Evolutionary conservation across 2,888 invertebrate species (phyloP).

Genomic region (Pollenia angustigena): DNA sequence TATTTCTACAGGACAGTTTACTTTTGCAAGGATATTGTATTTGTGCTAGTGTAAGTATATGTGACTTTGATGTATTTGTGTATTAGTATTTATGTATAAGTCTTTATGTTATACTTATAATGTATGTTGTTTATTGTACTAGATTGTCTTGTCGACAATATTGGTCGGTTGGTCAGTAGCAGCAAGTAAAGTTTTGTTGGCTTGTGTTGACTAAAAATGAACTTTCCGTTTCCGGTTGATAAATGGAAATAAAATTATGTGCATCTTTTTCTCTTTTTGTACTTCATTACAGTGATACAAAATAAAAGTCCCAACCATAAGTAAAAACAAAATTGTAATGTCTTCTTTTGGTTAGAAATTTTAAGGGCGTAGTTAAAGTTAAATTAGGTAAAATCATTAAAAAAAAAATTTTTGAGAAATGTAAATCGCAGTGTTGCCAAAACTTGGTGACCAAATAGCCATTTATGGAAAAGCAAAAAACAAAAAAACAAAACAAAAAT

Average conservation of each 20-base stretch:
- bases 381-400: no score
- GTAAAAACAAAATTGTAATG: slow-evolving; percentile 47
- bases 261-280: slow-evolving; percentile 41
- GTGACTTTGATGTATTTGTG: neutral
- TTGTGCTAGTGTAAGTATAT: neutral
- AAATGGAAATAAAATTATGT: slow-evolving; percentile 71
- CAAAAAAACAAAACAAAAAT: no score
- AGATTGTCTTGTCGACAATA: slow-evolving; percentile 51
- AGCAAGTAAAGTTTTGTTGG: slow-evolving; percentile 26
- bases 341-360: neutral
- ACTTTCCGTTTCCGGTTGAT: slow-evolving; percentile 71
- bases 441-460: no score
- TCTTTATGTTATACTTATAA: slow-evolving; percentile 28
- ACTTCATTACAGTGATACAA: slow-evolving; percentile 61
- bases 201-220: slow-evolving; percentile 54
- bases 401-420: no score
- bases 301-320: slow-evolving; percentile 44
- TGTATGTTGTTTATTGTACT: slow-evolving; percentile 38
- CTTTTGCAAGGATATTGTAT: slow-evolving; percentile 33
- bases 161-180: slow-evolving; percentile 54
- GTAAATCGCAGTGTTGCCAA: no score
- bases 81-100: neutral
- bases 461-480: no score
- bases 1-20: slow-evolving; percentile 33
- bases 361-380: slow-evolving; percentile 10